Evolutionary conservation across 2,888 invertebrate species (phyloP), one percentile per base, ranked within the genome.

Genomic region (Cantharis rufa): DNA sequence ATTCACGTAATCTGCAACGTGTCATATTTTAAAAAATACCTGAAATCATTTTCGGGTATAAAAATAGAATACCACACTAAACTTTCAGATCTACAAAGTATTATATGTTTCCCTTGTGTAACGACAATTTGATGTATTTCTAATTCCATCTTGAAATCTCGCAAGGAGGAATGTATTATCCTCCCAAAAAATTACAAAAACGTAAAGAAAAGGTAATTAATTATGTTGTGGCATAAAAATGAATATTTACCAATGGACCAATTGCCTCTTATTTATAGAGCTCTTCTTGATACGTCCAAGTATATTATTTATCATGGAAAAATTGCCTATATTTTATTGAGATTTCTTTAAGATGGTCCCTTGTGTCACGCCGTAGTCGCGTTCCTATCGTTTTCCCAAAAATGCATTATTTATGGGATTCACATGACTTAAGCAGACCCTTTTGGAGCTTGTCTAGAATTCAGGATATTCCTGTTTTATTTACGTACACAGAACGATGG

Each of bases 261-360:
- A 48, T 48, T 48, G 48, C 48, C n/a, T 48, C 48, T n/a, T 48
- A 48, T 48, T 48, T 48, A 48, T 61, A 18, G 10, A 13, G 24
- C 68, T 24, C 64, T 73, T 73, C 62, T 62, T 32, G 48, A 69
- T 62, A 69, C 61, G 64, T 24, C 48, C 11, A 15, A 73, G 27
- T 73, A 69, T 69, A 69, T 73, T 68, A 72, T 73, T 73, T 73
- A 27, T 66, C 48, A 48, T 24, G 24, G 15, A 69, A 73, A 73
- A 73, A 73, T 73, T 73, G 73, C 73, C 69, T 73, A 62, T 73
- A 73, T 69, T 73, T 73, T 73, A 68, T 73, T 69, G 73, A 73
- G 69, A 68, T 69, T 73, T 73, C 69, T 68, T 69, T 73, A 28
- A 69, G 73, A 68, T 68, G 69, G 69, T 68, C 69, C 69, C 69